Percentiles rank a stretch among this genome's conserved stretches.
Evolutionary conservation across 2,113 vertebrate species (phyloP).

Genomic region (Dermatemys mawii): DNA sequence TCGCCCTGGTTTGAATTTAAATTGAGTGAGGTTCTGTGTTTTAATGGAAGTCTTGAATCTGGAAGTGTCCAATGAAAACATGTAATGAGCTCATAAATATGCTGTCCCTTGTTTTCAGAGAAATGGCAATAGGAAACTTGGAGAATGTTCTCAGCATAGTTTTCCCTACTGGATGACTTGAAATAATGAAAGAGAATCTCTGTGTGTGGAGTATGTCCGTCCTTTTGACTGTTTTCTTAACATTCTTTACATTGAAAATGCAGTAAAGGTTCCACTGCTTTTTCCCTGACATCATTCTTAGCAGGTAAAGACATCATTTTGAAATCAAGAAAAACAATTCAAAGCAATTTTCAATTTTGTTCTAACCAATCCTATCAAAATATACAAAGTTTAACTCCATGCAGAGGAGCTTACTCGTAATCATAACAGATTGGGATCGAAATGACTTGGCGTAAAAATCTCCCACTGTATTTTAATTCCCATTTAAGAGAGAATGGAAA

Average conservation of each 20-base stretch:
- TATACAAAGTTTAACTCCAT: background rate
- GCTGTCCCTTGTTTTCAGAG: slow-evolving; percentile 61
- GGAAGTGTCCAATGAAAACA: slow-evolving; percentile 73
- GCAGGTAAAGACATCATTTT: background rate
- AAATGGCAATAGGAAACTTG: slow-evolving; percentile 59
- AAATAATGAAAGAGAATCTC: slow-evolving; percentile 45
- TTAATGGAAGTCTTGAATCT: slow-evolving; percentile 47
- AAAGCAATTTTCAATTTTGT: background rate
- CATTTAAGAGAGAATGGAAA: background rate
- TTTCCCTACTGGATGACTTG: slow-evolving; percentile 9
- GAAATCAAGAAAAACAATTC: background rate
- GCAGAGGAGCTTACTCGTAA: background rate
- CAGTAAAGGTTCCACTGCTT: background rate
- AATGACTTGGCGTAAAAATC: background rate
- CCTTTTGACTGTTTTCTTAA: slow-evolving; percentile 47
- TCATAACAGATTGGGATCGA: slow-evolving; percentile 34
- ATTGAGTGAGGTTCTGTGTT: slow-evolving; percentile 16
- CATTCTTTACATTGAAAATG: background rate
- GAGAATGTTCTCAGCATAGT: slow-evolving; percentile 46
- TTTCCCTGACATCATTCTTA: background rate
- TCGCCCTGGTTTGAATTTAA: slow-evolving; percentile 23
- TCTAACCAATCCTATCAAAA: background rate
- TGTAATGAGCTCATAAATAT: slow-evolving; percentile 72
- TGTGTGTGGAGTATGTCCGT: slow-evolving; percentile 42
- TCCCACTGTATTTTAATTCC: background rate